Base-by-base conservation (phyloP, 1,140 invertebrate species). In the Trichonephila clavipes region DNA sequence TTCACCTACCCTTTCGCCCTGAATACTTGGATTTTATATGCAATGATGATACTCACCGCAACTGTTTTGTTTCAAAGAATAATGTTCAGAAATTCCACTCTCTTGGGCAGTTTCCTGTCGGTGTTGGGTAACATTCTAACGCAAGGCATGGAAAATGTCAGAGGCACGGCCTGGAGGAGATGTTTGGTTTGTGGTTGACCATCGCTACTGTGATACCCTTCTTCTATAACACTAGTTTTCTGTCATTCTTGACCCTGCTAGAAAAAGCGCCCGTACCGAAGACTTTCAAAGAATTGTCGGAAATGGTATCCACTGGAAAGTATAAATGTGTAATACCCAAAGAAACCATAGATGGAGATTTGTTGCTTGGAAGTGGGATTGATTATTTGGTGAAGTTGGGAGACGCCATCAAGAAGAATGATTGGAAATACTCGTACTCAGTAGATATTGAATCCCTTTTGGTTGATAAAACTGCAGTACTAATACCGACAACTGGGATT, bases 1-100 rank as follows among this genome's bases (percentile, higher is more conserved):
- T 90, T 24, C n/a, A 82, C 28, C 19, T 90, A 82, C 62, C 89
- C 89, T n/a, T 90, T 90, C 44, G 16, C 19, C 16, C 8, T 40
- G n/a, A 40, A 19, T 28, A 51, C 82, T 21, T 90, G 89, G 89
- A 81, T 90, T 40, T 59, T 58, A 1, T 85, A 24, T 16, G 12
- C 16, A 24, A 14, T 58, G 16, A 8, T 85, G 12, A 59, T 59
- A 6, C 24, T 85, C 21, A 16, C 12, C 12, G n/a, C 28, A 10
- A n/a, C 44, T 19, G 19, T 58, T n/a, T 21, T 85, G 12, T 58
- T 51, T 44, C 51, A 51, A n/a, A 85, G 51, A 21, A 14, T 21
- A 21, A 24, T 85, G 8, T 59, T 85, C 24, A 40, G 34, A 40
- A 40, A 40, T 40, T 1, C 34, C 34, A 40, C 34, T 2, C 34